Evolutionary conservation across 2,113 vertebrate species (phyloP).

Genomic region (Herpetotheres cachinnans): DNA sequence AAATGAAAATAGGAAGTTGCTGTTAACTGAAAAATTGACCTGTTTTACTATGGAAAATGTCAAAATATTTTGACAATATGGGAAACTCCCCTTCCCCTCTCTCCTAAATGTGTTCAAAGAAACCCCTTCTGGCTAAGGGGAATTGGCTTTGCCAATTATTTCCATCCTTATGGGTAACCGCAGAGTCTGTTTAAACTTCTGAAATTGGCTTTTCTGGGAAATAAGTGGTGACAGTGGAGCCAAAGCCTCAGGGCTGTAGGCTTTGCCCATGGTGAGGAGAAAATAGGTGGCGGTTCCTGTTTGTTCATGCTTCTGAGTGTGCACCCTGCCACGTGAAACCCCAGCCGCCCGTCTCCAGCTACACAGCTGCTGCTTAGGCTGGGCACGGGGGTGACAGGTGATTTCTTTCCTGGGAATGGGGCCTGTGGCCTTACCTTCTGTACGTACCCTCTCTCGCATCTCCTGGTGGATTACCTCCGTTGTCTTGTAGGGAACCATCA

Average conservation of each 20-base stretch:
- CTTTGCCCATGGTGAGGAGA: not conserved
- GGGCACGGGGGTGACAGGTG: not conserved
- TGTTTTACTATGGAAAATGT: not conserved
- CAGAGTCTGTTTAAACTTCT: not conserved
- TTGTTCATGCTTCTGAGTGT: not conserved
- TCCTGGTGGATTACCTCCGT: not conserved
- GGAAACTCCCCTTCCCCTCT: not conserved
- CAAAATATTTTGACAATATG: not conserved
- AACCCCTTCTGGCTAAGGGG: not conserved
- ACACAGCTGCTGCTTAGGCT: accelerated
- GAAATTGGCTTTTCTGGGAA: not conserved
- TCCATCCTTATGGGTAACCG: not conserved
- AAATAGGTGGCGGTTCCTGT: not conserved
- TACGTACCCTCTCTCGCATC: not conserved
- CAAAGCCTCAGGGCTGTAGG: not conserved
- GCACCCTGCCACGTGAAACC: not conserved
- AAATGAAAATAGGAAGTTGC: not conserved
- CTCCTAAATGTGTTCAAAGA: not conserved
- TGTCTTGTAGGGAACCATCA: not conserved
- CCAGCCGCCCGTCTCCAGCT: not conserved
- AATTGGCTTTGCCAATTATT: not conserved
- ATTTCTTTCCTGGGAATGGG: not conserved
- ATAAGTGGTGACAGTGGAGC: not conserved
- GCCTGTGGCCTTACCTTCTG: not conserved
- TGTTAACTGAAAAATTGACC: not conserved